Base-by-base conservation (phyloP, 2,113 vertebrate species). In the Hydropotes inermis region DNA sequence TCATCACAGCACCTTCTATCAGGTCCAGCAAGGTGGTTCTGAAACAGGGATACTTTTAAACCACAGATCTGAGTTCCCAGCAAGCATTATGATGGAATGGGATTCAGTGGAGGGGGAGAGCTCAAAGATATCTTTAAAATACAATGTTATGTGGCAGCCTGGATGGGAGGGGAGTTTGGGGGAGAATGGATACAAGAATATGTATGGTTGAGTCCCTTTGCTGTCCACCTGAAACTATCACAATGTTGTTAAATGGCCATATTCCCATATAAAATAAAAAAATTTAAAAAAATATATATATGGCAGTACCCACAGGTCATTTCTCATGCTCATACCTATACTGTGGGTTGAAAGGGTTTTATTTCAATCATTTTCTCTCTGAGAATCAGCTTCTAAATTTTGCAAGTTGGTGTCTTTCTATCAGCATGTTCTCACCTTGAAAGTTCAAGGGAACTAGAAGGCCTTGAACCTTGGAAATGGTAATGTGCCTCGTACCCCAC, bases 321-420 rank as follows among this genome's bases (percentile, higher is more conserved):
- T 67, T 64, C 47, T 84, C 57, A 70, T 23, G 79, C 12, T 95
- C 58, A 55, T 87, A 95, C 50, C 43, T 64, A 36, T 11, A 50
- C 25, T 81, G 52, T 45, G 39, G 39, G 11, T 30, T n/a, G 47
- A 54, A 43, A 67, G 15, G 1, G 2, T 82, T 82, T 89, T 84
- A 78, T 60, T 95, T 97, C 23, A n/a, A 13, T 54, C n/a, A 30
- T 93, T 95, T 88, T 70, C 43, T 97, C 60, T 54, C 33, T 45
- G 85, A 93, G 23, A 95, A 81, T 16, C 25, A 43, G 54, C 36
- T 67, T 97, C 87, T 87, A 86, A 50, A 86, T 90, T 88, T 67
- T 94, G 19, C 45, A 93, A 15, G 39, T 30, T 93, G 36, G 39
- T 7, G 2, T 81, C 61, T 89, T 88, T 96, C 45, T 74, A 54